Evolutionary conservation across 2,113 vertebrate species (phyloP).

Genomic region (Corynorhinus townsendii): DNA sequence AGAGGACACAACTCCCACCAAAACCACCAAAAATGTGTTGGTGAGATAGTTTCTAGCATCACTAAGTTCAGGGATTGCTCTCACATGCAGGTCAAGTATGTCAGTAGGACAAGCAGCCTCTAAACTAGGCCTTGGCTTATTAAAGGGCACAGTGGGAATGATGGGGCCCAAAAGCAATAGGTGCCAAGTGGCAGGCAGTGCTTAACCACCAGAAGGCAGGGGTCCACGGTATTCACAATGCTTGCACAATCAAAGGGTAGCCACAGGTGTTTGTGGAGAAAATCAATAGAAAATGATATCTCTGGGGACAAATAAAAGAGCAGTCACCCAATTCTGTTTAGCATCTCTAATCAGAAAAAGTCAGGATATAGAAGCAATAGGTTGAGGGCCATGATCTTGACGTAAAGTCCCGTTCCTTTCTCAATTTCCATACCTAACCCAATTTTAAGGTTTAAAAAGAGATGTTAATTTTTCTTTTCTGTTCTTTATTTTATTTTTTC

Average conservation of each 20-base stretch:
- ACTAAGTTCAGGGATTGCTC: not conserved
- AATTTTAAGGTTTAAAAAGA: not conserved
- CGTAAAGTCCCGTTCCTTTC: not conserved
- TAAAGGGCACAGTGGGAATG: not conserved
- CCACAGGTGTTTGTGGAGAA: not conserved
- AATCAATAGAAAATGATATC: not conserved
- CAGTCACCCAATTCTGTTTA: not conserved
- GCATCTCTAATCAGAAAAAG: not conserved
- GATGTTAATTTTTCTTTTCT: not conserved
- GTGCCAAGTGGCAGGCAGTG: not conserved
- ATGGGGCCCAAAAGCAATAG: not conserved
- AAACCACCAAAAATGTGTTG: not conserved
- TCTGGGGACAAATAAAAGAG: not conserved
- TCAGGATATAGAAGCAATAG: not conserved
- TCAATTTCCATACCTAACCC: not conserved
- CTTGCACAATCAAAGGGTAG: not conserved
- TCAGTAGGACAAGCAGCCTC: not conserved
- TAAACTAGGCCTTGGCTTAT: not conserved
- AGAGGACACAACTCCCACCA: not conserved
- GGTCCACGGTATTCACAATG: not conserved
- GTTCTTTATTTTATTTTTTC: too few relatives aligned
- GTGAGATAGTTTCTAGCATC: not conserved
- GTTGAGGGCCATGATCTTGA: not conserved
- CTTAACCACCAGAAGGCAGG: not conserved
- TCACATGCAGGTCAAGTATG: not conserved